Evolutionary conservation across 2,888 invertebrate species (phyloP).

Genomic region (Colletes collaris): DNA sequence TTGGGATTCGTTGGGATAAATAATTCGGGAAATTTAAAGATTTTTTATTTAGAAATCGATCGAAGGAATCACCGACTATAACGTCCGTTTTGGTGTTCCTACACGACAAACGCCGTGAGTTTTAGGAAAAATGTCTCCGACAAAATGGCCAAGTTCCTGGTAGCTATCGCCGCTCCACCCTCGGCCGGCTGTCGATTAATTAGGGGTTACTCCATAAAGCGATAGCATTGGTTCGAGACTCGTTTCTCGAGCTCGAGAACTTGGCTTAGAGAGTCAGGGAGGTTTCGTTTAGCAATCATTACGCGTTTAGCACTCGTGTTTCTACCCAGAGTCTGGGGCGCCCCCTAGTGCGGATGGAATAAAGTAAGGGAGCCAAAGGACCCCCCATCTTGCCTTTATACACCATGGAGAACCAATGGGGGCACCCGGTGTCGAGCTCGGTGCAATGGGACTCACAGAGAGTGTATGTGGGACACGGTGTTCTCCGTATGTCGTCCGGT

Average conservation of each 20-base stretch:
- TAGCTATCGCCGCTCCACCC: conserved; percentile 25
- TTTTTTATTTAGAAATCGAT: background rate
- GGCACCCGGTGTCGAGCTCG: conserved; percentile 68
- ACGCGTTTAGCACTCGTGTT: conserved; percentile 80
- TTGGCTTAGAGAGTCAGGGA: conserved; percentile 53
- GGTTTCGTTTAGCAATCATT: conserved; percentile 78
- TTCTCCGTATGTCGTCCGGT: conserved; percentile 78
- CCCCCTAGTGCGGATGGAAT: conserved; percentile 72
- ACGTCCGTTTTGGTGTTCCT: no score
- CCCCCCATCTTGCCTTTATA: conserved; percentile 82
- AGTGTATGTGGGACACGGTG: conserved; percentile 75
- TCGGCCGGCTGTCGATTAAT: conserved; percentile 42
- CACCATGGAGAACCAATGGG: conserved; percentile 74
- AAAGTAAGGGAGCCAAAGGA: conserved; percentile 73
- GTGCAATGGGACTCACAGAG: conserved; percentile 69
- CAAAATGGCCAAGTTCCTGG: conserved; percentile 36
- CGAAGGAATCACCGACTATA: no score
- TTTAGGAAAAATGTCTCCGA: conserved; percentile 10
- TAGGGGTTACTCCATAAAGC: conserved; percentile 39
- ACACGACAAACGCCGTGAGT: no score
- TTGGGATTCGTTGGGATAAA: no score
- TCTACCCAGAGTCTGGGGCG: conserved; percentile 72
- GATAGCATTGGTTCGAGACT: conserved; percentile 21
- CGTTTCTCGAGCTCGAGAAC: conserved; percentile 26
- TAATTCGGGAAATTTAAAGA: no score